Conservation (phyloP, 2,888 invertebrate genomes). For the Tolmerus cingulatus region DNA sequence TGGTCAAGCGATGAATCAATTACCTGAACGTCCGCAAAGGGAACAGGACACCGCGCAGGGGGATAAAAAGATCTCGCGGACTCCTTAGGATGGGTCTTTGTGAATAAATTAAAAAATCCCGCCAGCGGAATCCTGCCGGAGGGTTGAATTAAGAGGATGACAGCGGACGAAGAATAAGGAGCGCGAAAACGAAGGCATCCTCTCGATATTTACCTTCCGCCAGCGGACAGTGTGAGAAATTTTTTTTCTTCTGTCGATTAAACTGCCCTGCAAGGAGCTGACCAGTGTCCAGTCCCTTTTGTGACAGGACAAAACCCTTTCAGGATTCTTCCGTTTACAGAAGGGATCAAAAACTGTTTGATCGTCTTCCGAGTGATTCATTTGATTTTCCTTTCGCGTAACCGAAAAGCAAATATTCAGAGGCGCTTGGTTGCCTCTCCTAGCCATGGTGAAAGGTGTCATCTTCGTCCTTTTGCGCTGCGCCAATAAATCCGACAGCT, state of each 20-base stretch:
- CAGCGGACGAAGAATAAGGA: not conserved
- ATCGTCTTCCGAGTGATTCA: constrained; percentile 19
- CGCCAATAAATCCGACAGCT: constrained; percentile 40
- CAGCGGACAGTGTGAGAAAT: constrained; percentile 43
- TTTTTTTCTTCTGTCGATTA: constrained; percentile 18
- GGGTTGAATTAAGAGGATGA: constrained; percentile 8
- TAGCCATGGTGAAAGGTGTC: constrained; percentile 32
- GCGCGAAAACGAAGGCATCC: constrained; percentile 38
- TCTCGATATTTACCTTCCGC: constrained; percentile 47
- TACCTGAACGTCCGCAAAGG: constrained; percentile 44
- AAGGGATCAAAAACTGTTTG: constrained; percentile 28
- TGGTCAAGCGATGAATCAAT: constrained; percentile 54
- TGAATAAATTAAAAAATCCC: constrained; percentile 39
- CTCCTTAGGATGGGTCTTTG: not conserved
- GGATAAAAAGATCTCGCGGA: constrained; percentile 22
- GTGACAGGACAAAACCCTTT: constrained; percentile 6
- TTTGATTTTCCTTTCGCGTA: constrained; percentile 33
- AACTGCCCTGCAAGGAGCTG: not conserved
- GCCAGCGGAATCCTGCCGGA: not conserved
- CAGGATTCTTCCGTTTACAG: constrained; percentile 19
- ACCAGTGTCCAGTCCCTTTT: constrained; percentile 23
- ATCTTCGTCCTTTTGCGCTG: constrained; percentile 17
- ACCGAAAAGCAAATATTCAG: constrained; percentile 46
- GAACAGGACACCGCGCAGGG: constrained; percentile 15
- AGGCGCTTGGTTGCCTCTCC: constrained; percentile 19